Evolutionary conservation across 2,888 invertebrate genomes (phyloP).

Genomic region (Apotomis capreana): DNA sequence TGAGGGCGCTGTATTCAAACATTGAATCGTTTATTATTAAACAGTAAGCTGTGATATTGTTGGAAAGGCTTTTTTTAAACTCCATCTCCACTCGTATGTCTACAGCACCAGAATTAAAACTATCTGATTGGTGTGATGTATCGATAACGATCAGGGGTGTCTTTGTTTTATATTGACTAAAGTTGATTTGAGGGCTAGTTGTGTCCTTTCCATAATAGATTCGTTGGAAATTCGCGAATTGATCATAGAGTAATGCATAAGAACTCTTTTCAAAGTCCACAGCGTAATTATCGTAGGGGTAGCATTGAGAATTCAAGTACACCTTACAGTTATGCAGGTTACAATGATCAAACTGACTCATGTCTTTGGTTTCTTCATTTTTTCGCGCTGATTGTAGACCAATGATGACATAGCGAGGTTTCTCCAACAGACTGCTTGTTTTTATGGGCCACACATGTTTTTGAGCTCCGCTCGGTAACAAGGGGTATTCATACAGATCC

Average conservation of each 20-base stretch:
- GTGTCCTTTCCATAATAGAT: constrained; percentile 17
- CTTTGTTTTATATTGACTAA: constrained; percentile 18
- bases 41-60: constrained; percentile 29
- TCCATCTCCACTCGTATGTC: constrained; percentile 39
- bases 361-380: constrained; percentile 30
- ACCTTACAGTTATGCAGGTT: constrained; percentile 15
- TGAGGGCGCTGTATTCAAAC: constrained; percentile 26
- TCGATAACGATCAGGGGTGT: constrained; percentile 30
- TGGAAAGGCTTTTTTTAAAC: constrained; percentile 21
- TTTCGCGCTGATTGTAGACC: constrained; percentile 31
- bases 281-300: constrained; percentile 26
- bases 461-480: constrained; percentile 8
- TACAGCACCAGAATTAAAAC: constrained; percentile 30
- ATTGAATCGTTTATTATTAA: constrained; percentile 33
- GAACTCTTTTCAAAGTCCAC: constrained; percentile 10
- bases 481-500: constrained; percentile 27
- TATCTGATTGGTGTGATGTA: constrained; percentile 34
- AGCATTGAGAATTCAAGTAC: constrained; percentile 25
- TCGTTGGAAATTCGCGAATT: constrained; percentile 28
- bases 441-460: constrained; percentile 24
- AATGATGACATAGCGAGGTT: constrained; percentile 38
- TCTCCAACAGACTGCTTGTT: constrained; percentile 30
- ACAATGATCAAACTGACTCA: constrained; percentile 39
- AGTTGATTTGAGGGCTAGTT: constrained; percentile 13
- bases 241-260: constrained; percentile 25